Conservation (phyloP, 2,797 vertebrate species). For the Acrossocheilus wenchowensis region DNA sequence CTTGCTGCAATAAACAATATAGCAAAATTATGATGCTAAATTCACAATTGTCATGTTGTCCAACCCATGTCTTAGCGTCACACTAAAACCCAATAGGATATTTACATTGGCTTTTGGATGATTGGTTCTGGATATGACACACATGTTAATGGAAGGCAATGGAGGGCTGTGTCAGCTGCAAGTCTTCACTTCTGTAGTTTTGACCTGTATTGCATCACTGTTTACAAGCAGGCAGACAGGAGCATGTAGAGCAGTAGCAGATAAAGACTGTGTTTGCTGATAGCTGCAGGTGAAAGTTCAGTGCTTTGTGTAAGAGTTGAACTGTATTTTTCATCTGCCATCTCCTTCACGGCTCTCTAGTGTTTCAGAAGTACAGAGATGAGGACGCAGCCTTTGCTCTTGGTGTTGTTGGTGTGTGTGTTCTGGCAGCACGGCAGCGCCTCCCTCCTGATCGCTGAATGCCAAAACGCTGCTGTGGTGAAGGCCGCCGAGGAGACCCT, state of each 20-base stretch:
- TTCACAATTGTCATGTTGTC: no score
- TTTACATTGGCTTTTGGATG: no score
- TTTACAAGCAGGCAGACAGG: conserved; percentile 1
- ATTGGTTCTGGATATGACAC: no score
- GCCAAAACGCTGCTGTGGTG: conserved; percentile 35
- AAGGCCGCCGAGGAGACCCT: conserved; percentile 48
- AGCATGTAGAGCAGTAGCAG: conserved; percentile 21
- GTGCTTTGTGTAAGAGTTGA: conserved; percentile 20
- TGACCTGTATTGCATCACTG: conserved; percentile 17
- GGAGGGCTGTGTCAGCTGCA: not conserved
- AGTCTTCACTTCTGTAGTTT: not conserved
- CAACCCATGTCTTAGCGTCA: no score
- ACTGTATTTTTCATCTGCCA: not conserved
- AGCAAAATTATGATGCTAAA: no score
- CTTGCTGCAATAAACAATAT: no score
- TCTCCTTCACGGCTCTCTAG: not conserved
- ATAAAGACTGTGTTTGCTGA: conserved; percentile 56
- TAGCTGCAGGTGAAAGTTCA: conserved; percentile 52
- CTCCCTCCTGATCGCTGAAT: conserved; percentile 2
- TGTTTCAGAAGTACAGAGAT: not conserved
- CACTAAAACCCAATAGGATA: no score
- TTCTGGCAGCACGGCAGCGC: conserved; percentile 17
- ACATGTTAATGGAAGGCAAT: not conserved
- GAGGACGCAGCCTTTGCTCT: conserved; percentile 22
- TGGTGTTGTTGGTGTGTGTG: conserved; percentile 15